Evolutionary conservation across 2,113 vertebrate species (phyloP).

Genomic region (Rallus limicola): DNA sequence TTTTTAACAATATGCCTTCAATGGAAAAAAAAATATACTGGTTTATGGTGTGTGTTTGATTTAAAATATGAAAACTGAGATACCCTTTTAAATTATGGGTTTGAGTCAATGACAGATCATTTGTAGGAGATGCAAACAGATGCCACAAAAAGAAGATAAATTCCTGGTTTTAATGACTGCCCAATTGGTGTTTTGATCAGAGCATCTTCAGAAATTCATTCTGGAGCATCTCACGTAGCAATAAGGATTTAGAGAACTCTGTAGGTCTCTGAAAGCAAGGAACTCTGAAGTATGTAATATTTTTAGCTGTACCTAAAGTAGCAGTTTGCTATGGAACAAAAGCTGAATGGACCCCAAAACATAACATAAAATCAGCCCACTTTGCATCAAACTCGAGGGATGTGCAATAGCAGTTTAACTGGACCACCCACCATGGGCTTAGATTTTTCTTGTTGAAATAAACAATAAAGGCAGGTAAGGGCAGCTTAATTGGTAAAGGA

Average conservation of each 20-base stretch:
- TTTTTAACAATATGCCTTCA: neutral
- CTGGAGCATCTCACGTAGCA: neutral
- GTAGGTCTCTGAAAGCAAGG: neutral
- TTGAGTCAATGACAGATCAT: conserved; percentile 3
- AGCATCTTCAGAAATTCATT: neutral
- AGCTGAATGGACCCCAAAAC: neutral
- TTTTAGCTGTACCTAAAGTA: neutral
- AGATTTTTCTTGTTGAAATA: neutral
- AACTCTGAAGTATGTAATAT: neutral
- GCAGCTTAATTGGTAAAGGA: conserved; percentile 5
- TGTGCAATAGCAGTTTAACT: neutral
- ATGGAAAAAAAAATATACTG: neutral
- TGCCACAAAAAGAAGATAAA: conserved; percentile 1
- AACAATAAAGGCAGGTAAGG: neutral
- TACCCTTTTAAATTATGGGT: neutral
- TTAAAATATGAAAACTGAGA: neutral
- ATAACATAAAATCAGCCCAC: neutral
- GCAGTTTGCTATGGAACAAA: neutral
- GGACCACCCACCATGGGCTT: neutral
- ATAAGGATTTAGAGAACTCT: neutral
- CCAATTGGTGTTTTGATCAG: conserved; percentile 6
- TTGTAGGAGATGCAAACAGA: neutral
- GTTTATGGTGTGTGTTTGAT: conserved; percentile 25
- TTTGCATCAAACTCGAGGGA: neutral
- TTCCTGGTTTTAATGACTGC: neutral